A percentile compares a stretch with the other conserved stretches of the same genome.
These are phyloP conservation scores for Acleris emargana DNA, from an alignment of 2,888 invertebrate species.

Conservation along the genomic window DNA sequence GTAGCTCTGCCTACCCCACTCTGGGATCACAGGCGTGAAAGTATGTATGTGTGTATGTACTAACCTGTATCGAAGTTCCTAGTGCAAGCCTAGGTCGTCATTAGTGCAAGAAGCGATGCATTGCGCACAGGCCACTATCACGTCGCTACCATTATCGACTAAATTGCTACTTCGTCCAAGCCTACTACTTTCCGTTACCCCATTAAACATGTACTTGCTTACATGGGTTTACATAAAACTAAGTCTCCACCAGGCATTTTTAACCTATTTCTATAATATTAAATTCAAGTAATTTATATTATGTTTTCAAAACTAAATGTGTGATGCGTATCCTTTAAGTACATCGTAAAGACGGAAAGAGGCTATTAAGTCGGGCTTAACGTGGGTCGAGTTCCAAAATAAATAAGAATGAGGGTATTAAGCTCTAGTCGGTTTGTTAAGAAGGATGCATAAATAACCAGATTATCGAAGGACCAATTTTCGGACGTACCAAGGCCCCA, in stretches of 20 bases:
- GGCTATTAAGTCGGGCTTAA: constrained; percentile 63
- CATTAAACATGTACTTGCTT: constrained; percentile 15
- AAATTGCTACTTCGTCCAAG: constrained; percentile 21
- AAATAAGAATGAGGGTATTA: constrained; percentile 55
- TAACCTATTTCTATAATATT: no score
- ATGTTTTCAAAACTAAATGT: constrained; percentile 28
- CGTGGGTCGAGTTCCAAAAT: constrained; percentile 56
- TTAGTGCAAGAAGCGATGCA: constrained; percentile 35
- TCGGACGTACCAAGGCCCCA: not conserved
- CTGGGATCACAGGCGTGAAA: no score
- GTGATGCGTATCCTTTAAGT: constrained; percentile 31
- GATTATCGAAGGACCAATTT: constrained; percentile 70
- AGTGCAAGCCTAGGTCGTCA: constrained; percentile 21
- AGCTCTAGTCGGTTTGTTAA: constrained; percentile 53
- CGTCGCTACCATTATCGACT: constrained; percentile 20
- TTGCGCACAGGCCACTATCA: constrained; percentile 31
- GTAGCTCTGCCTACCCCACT: no score
- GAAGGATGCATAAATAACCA: constrained; percentile 71
- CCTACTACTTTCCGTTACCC: constrained; percentile 22
- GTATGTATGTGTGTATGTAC: no score
- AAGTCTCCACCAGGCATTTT: not conserved
- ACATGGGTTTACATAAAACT: not conserved
- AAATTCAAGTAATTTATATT: no score
- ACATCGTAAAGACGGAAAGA: constrained; percentile 51
- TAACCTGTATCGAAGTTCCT: not conserved